Evolutionary conservation across 2,113 vertebrate genomes (phyloP), one percentile per base, ranked within the genome.

Genomic region (Carassius auratus): DNA sequence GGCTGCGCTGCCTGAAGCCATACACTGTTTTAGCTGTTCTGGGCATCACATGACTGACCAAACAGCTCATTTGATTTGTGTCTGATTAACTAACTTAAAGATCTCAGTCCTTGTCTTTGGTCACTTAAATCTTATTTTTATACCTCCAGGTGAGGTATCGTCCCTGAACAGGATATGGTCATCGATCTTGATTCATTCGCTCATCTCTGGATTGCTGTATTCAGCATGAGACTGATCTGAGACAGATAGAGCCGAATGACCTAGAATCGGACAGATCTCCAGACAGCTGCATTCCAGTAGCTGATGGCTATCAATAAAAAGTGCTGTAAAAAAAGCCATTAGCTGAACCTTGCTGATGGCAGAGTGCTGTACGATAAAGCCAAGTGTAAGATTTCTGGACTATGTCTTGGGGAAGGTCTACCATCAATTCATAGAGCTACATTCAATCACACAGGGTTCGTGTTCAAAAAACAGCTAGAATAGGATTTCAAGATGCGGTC

Each of bases 211-310:
- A 26, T 82, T 71, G 59, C 6, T 12, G 14, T 80, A 21, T 81
- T 42, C 68, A 45, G 33, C 33, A 8, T 50, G 82, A 83, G 66
- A 64, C 88, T 23, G 79, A 87, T 87, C n/a, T n/a, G 78, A 82
- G 85, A 77, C 85, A 21, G 88, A 89, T 87, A 89, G 30, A 4
- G 83, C 75, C 26, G 69, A 80, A 79, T 38, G 82, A 74, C 64
- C n/a, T 45, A 73, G 57, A 82, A 85, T 89, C 73, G 79, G 88
- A 85, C 74, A 74, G 75, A 71, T 30, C 84, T 45, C 23, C 50
- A 88, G 87, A 86, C 81, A 38, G 48, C 33, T 55, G 62, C 85
- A 87, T 89, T 87, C 85, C 84, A 85, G 78, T 83, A 89, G 78
- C 77, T 89, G 83, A 78, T 66, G 78, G 83, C 80, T 86, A 78